Conservation (phyloP, 1,140 invertebrate genomes). For the Drosophila lowei region DNA sequence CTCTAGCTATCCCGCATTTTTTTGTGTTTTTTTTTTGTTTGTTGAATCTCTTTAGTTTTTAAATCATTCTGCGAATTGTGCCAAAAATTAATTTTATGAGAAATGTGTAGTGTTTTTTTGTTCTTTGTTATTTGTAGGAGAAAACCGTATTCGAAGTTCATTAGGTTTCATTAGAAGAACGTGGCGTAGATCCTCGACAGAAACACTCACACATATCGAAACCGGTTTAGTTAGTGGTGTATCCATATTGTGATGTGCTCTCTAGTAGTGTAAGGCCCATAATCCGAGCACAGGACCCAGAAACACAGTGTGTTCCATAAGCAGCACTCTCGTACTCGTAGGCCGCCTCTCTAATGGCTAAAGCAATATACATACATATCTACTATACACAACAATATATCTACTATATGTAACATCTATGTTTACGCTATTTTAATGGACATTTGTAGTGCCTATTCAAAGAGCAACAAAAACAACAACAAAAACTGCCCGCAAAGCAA, state of each 20-base stretch:
- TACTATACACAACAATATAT: constrained; percentile 19
- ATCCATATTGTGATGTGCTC: constrained; percentile 80
- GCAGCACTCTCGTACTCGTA: constrained; percentile 11
- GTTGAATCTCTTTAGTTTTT: constrained; percentile 31
- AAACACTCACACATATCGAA: constrained; percentile 4
- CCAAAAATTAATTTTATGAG: constrained; percentile 76
- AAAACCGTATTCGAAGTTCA: constrained; percentile 33
- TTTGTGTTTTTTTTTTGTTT: constrained; percentile 6
- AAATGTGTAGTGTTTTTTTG: constrained; percentile 41
- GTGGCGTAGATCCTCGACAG: background rate
- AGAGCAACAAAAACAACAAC: constrained; percentile 26
- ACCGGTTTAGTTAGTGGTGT: constrained; percentile 53
- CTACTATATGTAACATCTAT: constrained; percentile 25
- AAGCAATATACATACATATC: constrained; percentile 15
- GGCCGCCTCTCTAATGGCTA: constrained; percentile 17
- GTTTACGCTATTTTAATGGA: constrained; percentile 41
- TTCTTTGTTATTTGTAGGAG: constrained; percentile 33
- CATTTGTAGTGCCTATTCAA: constrained; percentile 31
- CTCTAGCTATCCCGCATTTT: background rate
- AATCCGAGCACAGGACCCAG: too few species aligned
- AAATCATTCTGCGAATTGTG: constrained; percentile 67
- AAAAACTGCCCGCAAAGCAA: constrained; percentile 53
- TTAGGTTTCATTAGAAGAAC: background rate
- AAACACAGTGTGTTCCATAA: constrained; percentile 13
- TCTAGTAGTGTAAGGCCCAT: constrained; percentile 45